A percentile compares a stretch with the other conserved stretches of the same genome.
Evolutionary conservation across 2,888 invertebrate species (phyloP).

Genomic region (Julus scanicus): DNA sequence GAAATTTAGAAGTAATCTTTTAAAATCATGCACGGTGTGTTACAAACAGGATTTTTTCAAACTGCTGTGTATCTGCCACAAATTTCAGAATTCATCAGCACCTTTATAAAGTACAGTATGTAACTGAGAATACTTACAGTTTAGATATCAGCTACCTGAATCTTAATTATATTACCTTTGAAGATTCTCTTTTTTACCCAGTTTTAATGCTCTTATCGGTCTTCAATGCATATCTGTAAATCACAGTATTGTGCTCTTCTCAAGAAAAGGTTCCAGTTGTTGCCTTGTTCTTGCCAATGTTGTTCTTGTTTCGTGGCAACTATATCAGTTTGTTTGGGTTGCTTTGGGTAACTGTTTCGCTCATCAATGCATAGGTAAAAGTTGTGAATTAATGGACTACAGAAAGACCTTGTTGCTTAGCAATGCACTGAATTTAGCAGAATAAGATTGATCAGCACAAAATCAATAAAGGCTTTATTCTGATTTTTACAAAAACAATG

Average conservation of each 20-base stretch:
- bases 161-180: constrained; percentile 6
- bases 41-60: too few relatives aligned
- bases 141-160: not conserved
- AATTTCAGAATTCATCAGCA: not conserved
- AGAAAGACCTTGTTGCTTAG: not conserved
- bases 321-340: not conserved
- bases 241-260: not conserved
- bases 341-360: constrained; percentile 13
- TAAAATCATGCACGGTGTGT: not conserved
- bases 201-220: not conserved
- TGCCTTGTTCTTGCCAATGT: not conserved
- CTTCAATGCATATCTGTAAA: not conserved
- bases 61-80: not conserved
- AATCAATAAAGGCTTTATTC: not conserved
- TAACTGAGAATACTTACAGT: not conserved
- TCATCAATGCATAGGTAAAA: not conserved
- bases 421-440: not conserved
- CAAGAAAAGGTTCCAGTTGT: not conserved
- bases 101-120: not conserved
- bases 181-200: not conserved
- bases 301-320: constrained; percentile 7
- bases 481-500: not conserved
- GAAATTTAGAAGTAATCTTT: not conserved
- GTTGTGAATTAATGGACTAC: not conserved
- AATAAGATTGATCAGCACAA: not conserved